Percentiles rank a stretch among this genome's conserved stretches.
phyloP scores from a whole-genome alignment of 1,140 invertebrate species.

The Rhagoletis zephyria region DNA sequence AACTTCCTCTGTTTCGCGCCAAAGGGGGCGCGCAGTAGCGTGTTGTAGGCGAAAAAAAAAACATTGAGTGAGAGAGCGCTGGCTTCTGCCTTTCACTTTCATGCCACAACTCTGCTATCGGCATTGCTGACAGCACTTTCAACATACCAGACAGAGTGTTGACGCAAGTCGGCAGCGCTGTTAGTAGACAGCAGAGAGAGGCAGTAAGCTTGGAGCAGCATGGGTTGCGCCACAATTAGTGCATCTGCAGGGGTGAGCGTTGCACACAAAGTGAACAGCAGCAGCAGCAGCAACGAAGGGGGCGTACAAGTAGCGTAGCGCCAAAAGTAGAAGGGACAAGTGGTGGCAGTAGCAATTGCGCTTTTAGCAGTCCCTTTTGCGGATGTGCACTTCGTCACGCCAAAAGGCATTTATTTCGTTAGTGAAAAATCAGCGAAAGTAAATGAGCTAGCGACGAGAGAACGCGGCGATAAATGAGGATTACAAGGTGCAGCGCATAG shows the following conservation, averaged over 20 bases:
- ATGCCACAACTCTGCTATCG: background rate
- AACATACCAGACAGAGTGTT: background rate
- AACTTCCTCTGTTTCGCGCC: constrained; percentile 6
- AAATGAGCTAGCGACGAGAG: background rate
- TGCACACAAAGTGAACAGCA: background rate
- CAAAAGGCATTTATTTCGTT: constrained; percentile 17
- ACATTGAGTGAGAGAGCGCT: background rate
- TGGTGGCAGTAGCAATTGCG: background rate
- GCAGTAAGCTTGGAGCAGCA: background rate
- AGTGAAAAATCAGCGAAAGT: constrained; percentile 10
- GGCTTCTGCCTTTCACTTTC: constrained; percentile 4
- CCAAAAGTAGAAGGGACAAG: background rate
- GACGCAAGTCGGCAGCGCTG: background rate
- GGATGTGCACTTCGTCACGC: constrained; percentile 30
- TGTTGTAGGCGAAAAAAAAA: background rate
- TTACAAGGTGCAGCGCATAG: background rate
- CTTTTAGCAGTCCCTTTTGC: background rate
- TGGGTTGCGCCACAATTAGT: constrained; percentile 10
- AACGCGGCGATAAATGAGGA: background rate
- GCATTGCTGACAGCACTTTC: constrained; percentile 20
- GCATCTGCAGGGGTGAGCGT: background rate
- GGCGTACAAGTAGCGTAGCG: background rate
- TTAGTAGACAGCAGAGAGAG: background rate
- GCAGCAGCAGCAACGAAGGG: background rate
- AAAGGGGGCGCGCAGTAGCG: background rate